These are phyloP conservation scores for Hozukius guyotensis DNA, from an alignment of 2,797 vertebrate species.

Conservation along the genomic window DNA sequence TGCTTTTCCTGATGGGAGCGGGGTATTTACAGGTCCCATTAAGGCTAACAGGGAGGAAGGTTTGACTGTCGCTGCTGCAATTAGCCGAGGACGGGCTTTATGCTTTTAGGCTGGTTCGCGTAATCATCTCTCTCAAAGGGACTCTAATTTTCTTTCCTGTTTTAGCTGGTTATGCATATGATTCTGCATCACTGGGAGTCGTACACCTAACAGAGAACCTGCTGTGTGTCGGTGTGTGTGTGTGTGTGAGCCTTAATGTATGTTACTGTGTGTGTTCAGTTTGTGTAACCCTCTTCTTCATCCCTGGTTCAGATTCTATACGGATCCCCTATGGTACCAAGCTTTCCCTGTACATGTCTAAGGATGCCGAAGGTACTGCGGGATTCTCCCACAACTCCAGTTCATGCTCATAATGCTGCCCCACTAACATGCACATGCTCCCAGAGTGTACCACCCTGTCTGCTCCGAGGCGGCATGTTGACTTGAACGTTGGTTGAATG, in stretches of 20 bases:
- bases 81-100: constrained; percentile 55
- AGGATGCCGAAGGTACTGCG: constrained; percentile 88
- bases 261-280: constrained; percentile 52
- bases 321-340: constrained; percentile 90
- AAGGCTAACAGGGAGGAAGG: constrained; percentile 55
- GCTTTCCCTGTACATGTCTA: constrained; percentile 89
- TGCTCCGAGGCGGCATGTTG: constrained; percentile 77
- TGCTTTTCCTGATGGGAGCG: constrained; percentile 36
- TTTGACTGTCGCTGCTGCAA: constrained; percentile 48
- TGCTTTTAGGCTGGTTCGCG: constrained; percentile 42
- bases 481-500: constrained; percentile 79
- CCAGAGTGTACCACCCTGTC: constrained; percentile 65
- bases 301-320: constrained; percentile 89
- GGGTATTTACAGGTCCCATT: constrained; percentile 65
- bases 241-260: constrained; percentile 29
- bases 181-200: constrained; percentile 22
- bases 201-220: constrained; percentile 6
- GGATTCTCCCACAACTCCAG: constrained; percentile 65
- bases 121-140: constrained; percentile 47
- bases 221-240: constrained; percentile 22
- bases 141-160: constrained; percentile 44
- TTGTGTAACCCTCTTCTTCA: constrained; percentile 82
- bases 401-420: constrained; percentile 54
- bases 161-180: constrained; percentile 27
- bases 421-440: constrained; percentile 71